Evolutionary conservation across 2,113 vertebrate species (phyloP).

Genomic region (Salvelinus fontinalis): DNA sequence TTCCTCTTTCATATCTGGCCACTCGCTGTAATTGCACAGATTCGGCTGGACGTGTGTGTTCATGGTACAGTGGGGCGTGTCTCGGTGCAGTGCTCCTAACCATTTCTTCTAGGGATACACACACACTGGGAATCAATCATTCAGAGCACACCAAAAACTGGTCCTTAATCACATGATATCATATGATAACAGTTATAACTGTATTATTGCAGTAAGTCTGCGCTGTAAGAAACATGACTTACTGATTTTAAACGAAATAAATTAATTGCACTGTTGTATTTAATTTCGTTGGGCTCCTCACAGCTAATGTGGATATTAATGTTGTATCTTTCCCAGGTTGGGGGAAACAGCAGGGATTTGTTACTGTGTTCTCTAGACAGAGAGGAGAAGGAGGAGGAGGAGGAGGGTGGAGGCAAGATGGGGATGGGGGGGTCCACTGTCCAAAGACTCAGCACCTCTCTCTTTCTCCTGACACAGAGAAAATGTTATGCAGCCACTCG

Average conservation of each 20-base stretch:
- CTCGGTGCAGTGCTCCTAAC: background rate
- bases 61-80: background rate
- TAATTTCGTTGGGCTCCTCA: background rate
- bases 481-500: conserved; percentile 98
- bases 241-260: too few species aligned
- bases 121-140: background rate
- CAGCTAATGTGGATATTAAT: conserved; percentile 5
- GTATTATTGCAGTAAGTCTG: too few species aligned
- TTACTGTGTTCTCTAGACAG: conserved; percentile 71
- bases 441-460: conserved; percentile 84
- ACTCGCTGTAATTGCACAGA: conserved; percentile 16
- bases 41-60: background rate
- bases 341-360: conserved; percentile 57
- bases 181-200: background rate
- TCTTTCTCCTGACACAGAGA: conserved; percentile 92
- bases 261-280: too few species aligned
- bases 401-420: conserved; percentile 34
- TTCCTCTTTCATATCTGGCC: conserved; percentile 28
- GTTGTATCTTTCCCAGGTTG: conserved; percentile 10
- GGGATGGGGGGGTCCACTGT: conserved; percentile 74
- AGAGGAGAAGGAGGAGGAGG: conserved; percentile 38
- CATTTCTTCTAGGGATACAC: conserved; percentile 1
- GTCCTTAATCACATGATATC: background rate
- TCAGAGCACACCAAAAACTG: background rate
- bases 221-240: too few species aligned